Evolutionary conservation across 37 sponge, comb jelly and placozoan species (phyloP), one percentile per base, ranked within the genome.

Genomic region (Crambe crambe): DNA sequence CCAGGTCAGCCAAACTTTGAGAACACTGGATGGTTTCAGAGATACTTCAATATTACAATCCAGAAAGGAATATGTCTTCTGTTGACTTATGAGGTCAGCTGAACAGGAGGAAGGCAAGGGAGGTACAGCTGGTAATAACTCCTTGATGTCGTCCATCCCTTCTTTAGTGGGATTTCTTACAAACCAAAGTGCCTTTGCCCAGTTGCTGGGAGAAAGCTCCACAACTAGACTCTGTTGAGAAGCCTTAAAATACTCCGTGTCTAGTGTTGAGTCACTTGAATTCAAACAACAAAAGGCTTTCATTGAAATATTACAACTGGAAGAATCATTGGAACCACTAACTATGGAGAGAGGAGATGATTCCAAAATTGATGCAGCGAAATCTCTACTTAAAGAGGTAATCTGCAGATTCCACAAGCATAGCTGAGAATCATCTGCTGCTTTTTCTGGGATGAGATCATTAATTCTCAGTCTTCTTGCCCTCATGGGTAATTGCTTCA

Each of bases 1-100:
- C 63, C 61, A 56, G 15, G 81, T 72, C 79, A 90, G 26, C 86
- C 86, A 85, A 0, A 90, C 90, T 31, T 70, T 62, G 5, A 90
- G 17, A 0, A 70, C 20, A 15, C 68, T 70, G 42, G 42, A 23
- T n/a, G 70, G n/a, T 23, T 58, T 62, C 56, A 84, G 57, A 44
- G 25, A 44, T 10, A 25, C 74, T 73, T 73, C 12, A 21, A 41
- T 34, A 30, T 5, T 34, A 54, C 34, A 73, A 18, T 73, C 57
- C 12, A 73, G 2, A 31, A 31, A 42, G 41, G 35, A 42, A 20
- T 20, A 62, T 62, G n/a, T 62, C 17, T n/a, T 30, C 5, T 15
- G 37, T 72, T 72, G 51, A 23, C n/a, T 66, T 47, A 57, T 41
- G 65, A 77, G 3, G 15, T 20, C 5, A 37, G 3, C 36, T 32